Conservation (phyloP, 2,888 invertebrate species). For the Ariolimax columbianus region DNA sequence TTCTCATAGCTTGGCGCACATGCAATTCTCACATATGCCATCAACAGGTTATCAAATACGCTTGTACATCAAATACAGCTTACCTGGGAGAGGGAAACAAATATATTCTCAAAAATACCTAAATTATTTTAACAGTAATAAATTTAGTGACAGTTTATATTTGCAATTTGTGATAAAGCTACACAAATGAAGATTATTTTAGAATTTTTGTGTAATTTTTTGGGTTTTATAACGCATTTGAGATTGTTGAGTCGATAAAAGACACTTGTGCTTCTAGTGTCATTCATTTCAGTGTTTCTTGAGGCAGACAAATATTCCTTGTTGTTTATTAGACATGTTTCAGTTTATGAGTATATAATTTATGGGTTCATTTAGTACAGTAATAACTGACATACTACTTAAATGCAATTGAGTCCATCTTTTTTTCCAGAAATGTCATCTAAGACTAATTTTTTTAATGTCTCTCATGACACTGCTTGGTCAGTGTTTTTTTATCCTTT, state of each 20-base stretch:
- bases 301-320: neutral
- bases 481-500: neutral
- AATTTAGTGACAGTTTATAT: neutral
- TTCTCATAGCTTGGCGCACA: too few relatives aligned
- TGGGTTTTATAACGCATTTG: neutral
- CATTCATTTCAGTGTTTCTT: neutral
- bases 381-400: neutral
- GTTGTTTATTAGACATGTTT: neutral
- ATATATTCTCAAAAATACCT: neutral
- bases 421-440: neutral
- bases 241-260: neutral
- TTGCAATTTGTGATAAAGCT: neutral
- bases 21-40: too few relatives aligned
- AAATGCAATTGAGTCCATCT: neutral
- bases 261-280: neutral
- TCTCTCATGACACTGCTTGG: neutral
- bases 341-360: neutral
- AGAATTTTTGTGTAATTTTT: neutral
- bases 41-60: too few relatives aligned
- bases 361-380: neutral
- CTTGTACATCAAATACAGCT: too few relatives aligned
- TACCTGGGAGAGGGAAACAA: neutral
- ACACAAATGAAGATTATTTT: neutral
- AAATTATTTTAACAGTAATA: neutral
- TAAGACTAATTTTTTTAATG: neutral